Base-by-base conservation (phyloP, 2,888 invertebrate species). In the Saturnia japonica region DNA sequence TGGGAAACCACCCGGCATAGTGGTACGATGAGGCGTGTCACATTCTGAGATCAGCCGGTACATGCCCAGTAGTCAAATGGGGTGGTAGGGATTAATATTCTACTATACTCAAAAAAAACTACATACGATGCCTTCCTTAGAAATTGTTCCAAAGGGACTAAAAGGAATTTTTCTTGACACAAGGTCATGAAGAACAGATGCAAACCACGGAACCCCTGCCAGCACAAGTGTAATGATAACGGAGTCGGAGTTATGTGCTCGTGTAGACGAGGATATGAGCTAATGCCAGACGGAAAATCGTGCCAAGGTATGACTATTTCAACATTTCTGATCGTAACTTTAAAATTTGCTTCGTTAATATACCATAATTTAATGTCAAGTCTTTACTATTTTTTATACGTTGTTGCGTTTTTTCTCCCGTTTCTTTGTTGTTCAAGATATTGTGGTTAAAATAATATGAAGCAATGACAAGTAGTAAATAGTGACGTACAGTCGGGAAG, bases 141-240 rank as follows among this genome's bases (percentile, higher is more conserved):
- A 28, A 28, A 60, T 19, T 14, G 9, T 1, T 1, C 22, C 14
- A 57, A 22, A 16, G 25, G 22, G 0, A 60, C 69, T 12, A 40
- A 14, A 34, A 34, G 6, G 34, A 34, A 2, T 25, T 60, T 25
- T 28, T 54, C 68, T 70, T 54, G 45, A 88, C 78, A 78, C 0
- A 78, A 93, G 93, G 87, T 91, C 3, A 82, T 79, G 0, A 90
- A 85, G 70, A 93, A 93, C 72, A 81, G 96, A 76, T 96, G 96
- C 78, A 94, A 94, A 76, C 91, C 91, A 0, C 93, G 93, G 12
- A 97, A 97, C 82, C 96, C 96, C 0, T 97, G 97, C 81, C 95
- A 96, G 71, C 97, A 97, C 75, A 95, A 95, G 62, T 97, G 97
- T 82, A 93, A 94, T 4, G 96, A 97, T 80, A 96, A 96, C 19